These are phyloP conservation scores for Octopus bimaculoides DNA, from an alignment of 1,140 invertebrate species.

Conservation along the genomic window DNA sequence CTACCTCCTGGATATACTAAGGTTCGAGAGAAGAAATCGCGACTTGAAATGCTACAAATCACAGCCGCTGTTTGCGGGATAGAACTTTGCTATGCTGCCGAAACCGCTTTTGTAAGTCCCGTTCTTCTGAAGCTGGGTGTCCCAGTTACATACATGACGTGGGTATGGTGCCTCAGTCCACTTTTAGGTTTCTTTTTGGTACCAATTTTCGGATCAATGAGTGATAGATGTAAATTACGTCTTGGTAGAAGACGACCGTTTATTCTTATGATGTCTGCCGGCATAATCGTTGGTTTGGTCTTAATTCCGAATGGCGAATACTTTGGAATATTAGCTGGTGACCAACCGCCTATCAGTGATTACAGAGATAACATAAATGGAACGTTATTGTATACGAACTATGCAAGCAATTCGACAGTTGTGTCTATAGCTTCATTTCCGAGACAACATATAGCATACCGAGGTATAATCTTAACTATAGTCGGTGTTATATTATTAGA, in stretches of 20 bases:
- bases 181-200: constrained; percentile 83
- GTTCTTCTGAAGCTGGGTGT: constrained; percentile 90
- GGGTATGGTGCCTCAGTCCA: constrained; percentile 85
- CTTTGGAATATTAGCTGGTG: constrained; percentile 78
- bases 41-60: constrained; percentile 78
- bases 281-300: constrained; percentile 67
- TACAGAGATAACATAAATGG: constrained; percentile 4
- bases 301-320: constrained; percentile 83
- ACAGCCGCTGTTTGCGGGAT: constrained; percentile 96
- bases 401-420: not conserved
- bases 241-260: constrained; percentile 87
- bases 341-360: constrained; percentile 49
- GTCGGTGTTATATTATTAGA: constrained; percentile 90
- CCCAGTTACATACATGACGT: constrained; percentile 85
- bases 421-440: not conserved
- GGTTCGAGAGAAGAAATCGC: constrained; percentile 65
- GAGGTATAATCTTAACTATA: constrained; percentile 79
- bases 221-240: constrained; percentile 78
- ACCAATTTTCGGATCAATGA: constrained; percentile 86
- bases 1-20: constrained; percentile 22
- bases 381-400: not conserved
- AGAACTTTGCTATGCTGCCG: constrained; percentile 94
- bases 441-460: constrained; percentile 29
- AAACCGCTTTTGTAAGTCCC: constrained; percentile 95
- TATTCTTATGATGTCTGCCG: constrained; percentile 82